phyloP scores from a whole-genome alignment of 30 jellyfish, hydroid and myxozoan species.

The Hydra vulgaris region DNA sequence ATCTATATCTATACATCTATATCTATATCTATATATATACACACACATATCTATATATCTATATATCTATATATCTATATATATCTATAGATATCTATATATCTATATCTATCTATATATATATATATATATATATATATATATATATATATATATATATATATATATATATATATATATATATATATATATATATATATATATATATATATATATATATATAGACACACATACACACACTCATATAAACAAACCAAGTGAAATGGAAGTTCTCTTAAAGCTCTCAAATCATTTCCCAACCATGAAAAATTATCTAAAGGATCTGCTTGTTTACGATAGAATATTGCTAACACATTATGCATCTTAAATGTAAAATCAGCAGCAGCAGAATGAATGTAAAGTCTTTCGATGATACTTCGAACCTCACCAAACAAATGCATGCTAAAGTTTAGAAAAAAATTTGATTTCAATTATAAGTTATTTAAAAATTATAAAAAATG shows the following conservation, averaged over 20 bases:
- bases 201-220: no score
- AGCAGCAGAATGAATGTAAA: slow-evolving; percentile 30
- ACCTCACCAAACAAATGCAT: slow-evolving; percentile 46
- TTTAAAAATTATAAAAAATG: no score
- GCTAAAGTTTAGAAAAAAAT: slow-evolving; percentile 2
- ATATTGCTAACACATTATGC: slow-evolving; percentile 46
- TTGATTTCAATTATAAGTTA: no score
- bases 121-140: no score
- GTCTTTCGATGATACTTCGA: slow-evolving; percentile 36
- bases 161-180: no score
- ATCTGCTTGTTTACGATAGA: slow-evolving; percentile 50
- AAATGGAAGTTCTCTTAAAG: slow-evolving; percentile 46
- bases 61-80: neutral
- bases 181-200: no score
- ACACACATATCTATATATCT: neutral
- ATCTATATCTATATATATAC: neutral
- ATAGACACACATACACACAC: no score
- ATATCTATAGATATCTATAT: no score
- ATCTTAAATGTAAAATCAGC: slow-evolving; percentile 32
- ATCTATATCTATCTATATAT: no score
- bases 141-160: no score
- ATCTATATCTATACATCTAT: no score
- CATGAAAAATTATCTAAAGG: slow-evolving; percentile 25
- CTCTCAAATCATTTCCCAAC: slow-evolving; percentile 46
- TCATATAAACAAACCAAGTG: slow-evolving; percentile 76